phyloP scores from a whole-genome alignment of 2,888 invertebrate genomes.

The Lepas anatifera region DNA sequence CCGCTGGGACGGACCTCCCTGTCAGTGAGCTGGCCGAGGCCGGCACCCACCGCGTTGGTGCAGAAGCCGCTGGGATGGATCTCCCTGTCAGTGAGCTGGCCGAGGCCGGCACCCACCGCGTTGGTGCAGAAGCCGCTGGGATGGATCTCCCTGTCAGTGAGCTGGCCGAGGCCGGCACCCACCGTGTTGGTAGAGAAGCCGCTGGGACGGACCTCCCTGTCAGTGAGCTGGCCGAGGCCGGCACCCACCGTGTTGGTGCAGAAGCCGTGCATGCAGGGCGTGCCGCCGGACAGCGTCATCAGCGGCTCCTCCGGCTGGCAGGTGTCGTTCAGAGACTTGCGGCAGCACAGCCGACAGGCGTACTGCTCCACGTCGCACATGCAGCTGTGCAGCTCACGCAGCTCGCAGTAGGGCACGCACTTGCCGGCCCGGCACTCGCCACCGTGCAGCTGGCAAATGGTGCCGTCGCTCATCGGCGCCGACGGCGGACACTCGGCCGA shows the following conservation, averaged over 20 bases:
- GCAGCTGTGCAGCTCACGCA: constrained; percentile 81
- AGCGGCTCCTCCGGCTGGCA: constrained; percentile 79
- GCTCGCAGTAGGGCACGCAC: constrained; percentile 91
- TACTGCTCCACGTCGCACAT: constrained; percentile 93
- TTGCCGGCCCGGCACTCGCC: constrained; percentile 83
- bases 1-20: too few relatives aligned
- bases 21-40: too few relatives aligned
- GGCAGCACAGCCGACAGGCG: constrained; percentile 88
- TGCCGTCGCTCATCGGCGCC: constrained; percentile 71
- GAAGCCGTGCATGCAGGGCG: constrained; percentile 92
- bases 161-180: too few relatives aligned
- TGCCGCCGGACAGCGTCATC: constrained; percentile 82
- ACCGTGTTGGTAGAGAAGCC: too few relatives aligned
- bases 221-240: too few relatives aligned
- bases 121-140: too few relatives aligned
- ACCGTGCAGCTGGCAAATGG: constrained; percentile 69
- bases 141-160: too few relatives aligned
- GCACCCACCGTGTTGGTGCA: constrained; percentile 55
- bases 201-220: too few relatives aligned
- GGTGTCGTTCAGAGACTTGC: constrained; percentile 79
- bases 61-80: too few relatives aligned
- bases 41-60: too few relatives aligned
- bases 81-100: too few relatives aligned
- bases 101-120: too few relatives aligned
- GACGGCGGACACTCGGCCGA: constrained; percentile 72